phyloP scores from a whole-genome alignment of 2,797 vertebrate genomes.

The Psittacula derbiana region DNA sequence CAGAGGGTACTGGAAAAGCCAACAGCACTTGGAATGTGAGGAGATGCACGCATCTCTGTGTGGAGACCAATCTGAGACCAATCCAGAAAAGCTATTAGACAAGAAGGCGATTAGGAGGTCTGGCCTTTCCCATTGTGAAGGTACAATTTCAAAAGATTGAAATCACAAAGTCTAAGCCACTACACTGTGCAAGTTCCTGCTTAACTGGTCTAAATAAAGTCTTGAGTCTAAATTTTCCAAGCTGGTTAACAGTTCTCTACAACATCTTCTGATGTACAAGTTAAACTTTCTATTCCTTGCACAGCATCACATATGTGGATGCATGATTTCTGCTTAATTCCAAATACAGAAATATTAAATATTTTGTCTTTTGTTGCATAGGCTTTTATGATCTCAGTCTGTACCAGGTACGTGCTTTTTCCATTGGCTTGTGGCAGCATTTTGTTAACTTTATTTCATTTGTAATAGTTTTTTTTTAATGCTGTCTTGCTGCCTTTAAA shows the following conservation, averaged over 20 bases:
- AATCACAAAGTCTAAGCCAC: background rate
- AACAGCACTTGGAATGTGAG: background rate
- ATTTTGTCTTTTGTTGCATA: background rate
- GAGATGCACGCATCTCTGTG: too few relatives aligned
- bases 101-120: background rate
- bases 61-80: background rate
- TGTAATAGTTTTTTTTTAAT: background rate
- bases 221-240: background rate
- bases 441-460: background rate
- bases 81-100: background rate
- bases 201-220: background rate
- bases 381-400: background rate
- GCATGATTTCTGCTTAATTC: background rate
- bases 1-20: background rate
- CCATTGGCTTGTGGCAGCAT: background rate
- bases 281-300: background rate
- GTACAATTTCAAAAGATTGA: background rate
- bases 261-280: background rate
- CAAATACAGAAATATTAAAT: background rate
- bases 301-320: background rate
- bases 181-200: background rate
- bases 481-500: background rate
- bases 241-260: background rate
- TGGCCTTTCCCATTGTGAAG: background rate
- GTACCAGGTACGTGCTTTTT: background rate